Evolutionary conservation across 2,113 vertebrate genomes (phyloP).

Genomic region (Nansenia antarctica): DNA sequence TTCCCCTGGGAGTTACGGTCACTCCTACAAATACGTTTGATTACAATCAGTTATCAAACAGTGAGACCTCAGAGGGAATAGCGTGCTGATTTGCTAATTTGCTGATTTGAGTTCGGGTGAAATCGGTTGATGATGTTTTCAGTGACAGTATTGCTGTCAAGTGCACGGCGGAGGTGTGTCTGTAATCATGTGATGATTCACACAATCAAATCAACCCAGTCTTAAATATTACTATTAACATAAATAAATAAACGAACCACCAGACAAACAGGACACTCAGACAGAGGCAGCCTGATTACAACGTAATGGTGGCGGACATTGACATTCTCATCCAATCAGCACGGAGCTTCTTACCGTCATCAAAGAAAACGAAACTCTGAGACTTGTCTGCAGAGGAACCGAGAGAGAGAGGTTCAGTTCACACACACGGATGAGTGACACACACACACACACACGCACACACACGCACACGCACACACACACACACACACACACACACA

Average conservation of each 20-base stretch:
- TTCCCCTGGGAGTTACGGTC: too few species aligned
- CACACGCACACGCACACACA: neutral
- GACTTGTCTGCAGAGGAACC: slow-evolving; percentile 64
- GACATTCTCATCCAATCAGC: slow-evolving; percentile 67
- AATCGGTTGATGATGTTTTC: too few species aligned
- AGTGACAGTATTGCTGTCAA: too few species aligned
- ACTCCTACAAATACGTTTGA: too few species aligned
- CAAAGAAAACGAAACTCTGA: slow-evolving; percentile 77
- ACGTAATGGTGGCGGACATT: slow-evolving; percentile 52
- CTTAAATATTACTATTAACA: too few species aligned
- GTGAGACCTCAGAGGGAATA: too few species aligned
- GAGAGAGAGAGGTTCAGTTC: slow-evolving; percentile 47
- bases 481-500: neutral
- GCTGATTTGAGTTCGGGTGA: too few species aligned
- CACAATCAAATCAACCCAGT: too few species aligned
- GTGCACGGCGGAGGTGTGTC: too few species aligned
- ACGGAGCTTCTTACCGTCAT: slow-evolving; percentile 75
- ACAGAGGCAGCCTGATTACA: slow-evolving; percentile 53
- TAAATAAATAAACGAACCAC: slow-evolving; percentile 41
- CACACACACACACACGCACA: neutral
- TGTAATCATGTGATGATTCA: too few species aligned
- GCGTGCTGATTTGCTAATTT: too few species aligned
- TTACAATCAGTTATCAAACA: too few species aligned
- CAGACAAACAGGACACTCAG: slow-evolving; percentile 3
- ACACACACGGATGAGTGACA: slow-evolving; percentile 26